Conservation (phyloP, 2,797 vertebrate genomes). For the Melanotaenia maccullochi region DNA sequence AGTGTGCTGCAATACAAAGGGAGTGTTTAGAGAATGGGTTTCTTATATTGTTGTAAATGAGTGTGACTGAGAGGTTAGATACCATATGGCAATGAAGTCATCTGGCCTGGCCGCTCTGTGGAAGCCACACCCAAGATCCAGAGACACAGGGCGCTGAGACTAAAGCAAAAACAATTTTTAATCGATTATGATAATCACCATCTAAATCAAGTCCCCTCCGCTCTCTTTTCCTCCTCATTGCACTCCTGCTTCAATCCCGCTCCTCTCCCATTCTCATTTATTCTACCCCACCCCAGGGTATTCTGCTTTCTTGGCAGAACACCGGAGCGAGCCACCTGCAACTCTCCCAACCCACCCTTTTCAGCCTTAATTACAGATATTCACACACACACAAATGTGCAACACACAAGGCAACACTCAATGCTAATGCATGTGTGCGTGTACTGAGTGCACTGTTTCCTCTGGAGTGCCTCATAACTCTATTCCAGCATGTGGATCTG, state of each 20-base stretch:
- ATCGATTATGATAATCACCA: slow-evolving; percentile 80
- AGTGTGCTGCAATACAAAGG: slow-evolving; percentile 66
- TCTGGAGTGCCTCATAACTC: slow-evolving; percentile 54
- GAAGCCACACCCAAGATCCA: slow-evolving; percentile 73
- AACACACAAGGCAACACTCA: slow-evolving; percentile 45
- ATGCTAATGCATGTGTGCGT: slow-evolving; percentile 61
- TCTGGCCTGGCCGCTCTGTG: slow-evolving; percentile 79
- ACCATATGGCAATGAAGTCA: slow-evolving; percentile 85
- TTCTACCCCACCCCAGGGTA: slow-evolving; percentile 81
- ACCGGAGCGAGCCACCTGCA: slow-evolving; percentile 84
- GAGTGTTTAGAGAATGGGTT: slow-evolving; percentile 79
- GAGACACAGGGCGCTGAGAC: slow-evolving; percentile 65
- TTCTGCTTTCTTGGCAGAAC: slow-evolving; percentile 83
- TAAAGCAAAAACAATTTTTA: slow-evolving; percentile 75
- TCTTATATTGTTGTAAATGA: slow-evolving; percentile 77
- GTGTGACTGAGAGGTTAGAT: slow-evolving; percentile 82
- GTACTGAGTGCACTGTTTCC: slow-evolving; percentile 32
- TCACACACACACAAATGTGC: slow-evolving; percentile 46
- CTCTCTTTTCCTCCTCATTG: slow-evolving; percentile 48
- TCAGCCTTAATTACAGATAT: slow-evolving; percentile 61
- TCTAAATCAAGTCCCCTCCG: slow-evolving; percentile 75
- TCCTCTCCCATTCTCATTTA: slow-evolving; percentile 77
- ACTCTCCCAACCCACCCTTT: slow-evolving; percentile 29
- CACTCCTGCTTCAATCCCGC: slow-evolving; percentile 56
- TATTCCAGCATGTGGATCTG: slow-evolving; percentile 72